Evolutionary conservation across 2,888 invertebrate species (phyloP), one percentile per base, ranked within the genome.

Genomic region (Tachina lurida): DNA sequence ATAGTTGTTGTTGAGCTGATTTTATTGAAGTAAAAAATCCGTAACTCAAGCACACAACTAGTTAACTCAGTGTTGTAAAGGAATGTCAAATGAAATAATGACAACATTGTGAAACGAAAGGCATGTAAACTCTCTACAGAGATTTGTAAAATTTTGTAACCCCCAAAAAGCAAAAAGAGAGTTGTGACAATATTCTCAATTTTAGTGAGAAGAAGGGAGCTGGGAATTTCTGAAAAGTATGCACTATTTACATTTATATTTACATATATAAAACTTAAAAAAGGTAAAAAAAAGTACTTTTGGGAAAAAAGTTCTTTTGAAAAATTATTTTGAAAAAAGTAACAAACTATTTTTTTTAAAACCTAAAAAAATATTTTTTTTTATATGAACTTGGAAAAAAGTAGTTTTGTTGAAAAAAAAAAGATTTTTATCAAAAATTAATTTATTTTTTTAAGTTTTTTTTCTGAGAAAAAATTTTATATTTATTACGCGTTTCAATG

Each of bases 81-180:
- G 83, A 84, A 84, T 84, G 77, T 84, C 54, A 78, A 73, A 77
- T 73, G 43, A 77, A 77, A 73, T 67, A 77, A 73, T 67, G 47
- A 47, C 68, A 81, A 81, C 62, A 75, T 54, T 68, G 31, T 17
- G 60, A 22, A 17, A 22, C 41, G 15, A 68, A 81, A 54, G 45
- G 31, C 31, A 19, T 13, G 22, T 31, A 13, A 43, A 52, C 43
- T 70, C 68, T 75, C 68, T 17, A 41, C 22, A 62, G 47, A 68
- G 60, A 1, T 15, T n/a, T 39, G 10, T 22, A 10, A 62, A 78
- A 52, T 49, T 31, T 13, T 62, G 41, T 58, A 39, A 39, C 62
- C 78, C 41, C 60, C 13, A 60, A 78, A 77, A 45, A 17, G 0
- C 4, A 63, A 10, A 52, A n/a, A 63, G 75, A 43, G 54, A 19